phyloP scores from a whole-genome alignment of 2,113 vertebrate species.

The Saimiri boliviensis region DNA sequence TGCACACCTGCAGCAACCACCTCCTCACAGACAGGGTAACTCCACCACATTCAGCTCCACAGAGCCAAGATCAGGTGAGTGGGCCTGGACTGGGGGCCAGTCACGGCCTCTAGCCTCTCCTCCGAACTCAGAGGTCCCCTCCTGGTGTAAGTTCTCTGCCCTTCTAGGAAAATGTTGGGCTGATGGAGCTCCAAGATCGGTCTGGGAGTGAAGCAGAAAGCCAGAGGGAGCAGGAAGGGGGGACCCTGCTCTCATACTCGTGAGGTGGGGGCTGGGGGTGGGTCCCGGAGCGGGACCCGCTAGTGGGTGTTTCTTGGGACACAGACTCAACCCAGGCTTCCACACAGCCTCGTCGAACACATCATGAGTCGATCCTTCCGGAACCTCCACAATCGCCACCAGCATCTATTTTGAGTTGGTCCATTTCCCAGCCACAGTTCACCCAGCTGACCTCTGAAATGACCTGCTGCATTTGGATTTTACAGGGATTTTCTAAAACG shows the following conservation, averaged over 20 bases:
- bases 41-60: fast-evolving
- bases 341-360: not conserved
- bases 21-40: not conserved
- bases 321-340: not conserved
- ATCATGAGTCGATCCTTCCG: not conserved
- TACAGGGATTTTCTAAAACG: not conserved
- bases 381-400: not conserved
- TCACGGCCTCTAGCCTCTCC: too few species aligned
- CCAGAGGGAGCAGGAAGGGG: not conserved
- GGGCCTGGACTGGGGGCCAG: not conserved
- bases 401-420: not conserved
- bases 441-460: not conserved
- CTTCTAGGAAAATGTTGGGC: not conserved
- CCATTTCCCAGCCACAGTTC: not conserved
- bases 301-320: not conserved
- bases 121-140: not conserved
- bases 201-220: not conserved
- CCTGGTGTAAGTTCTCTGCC: not conserved
- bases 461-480: not conserved
- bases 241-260: too few species aligned
- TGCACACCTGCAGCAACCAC: fast-evolving
- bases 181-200: not conserved
- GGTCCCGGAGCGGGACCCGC: not conserved
- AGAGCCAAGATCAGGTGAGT: not conserved
- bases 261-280: too few species aligned